phyloP scores from a whole-genome alignment of 2,888 invertebrate species.

The Cephus spinipes region DNA sequence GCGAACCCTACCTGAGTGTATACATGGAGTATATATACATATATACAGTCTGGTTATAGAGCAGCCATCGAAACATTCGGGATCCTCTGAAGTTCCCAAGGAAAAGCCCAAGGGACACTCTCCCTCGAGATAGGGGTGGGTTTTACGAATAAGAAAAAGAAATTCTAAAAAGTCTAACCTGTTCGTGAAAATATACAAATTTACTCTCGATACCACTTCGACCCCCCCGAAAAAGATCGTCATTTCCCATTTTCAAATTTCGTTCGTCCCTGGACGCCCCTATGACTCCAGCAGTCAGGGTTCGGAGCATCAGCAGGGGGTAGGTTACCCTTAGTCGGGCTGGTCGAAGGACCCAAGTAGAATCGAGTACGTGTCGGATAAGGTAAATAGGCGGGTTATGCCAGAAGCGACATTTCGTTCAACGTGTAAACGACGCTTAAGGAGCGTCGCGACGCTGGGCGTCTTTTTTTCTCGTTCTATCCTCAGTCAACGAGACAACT shows the following conservation, averaged over 20 bases:
- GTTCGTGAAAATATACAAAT: constrained; percentile 42
- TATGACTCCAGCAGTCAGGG: background rate
- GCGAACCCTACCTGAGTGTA: constrained; percentile 6
- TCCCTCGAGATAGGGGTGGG: constrained; percentile 26
- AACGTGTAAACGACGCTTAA: background rate
- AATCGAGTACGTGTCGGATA: background rate
- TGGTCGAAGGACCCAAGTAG: background rate
- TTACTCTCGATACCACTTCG: constrained; percentile 27
- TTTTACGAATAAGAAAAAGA: background rate
- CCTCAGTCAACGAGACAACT: background rate
- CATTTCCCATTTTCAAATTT: background rate
- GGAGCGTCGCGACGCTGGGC: background rate
- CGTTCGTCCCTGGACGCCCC: background rate
- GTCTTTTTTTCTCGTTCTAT: background rate
- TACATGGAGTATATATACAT: background rate
- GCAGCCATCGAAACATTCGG: constrained; percentile 11
- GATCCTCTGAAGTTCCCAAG: background rate
- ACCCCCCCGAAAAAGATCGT: background rate
- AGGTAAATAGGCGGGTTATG: background rate
- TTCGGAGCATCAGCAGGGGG: background rate
- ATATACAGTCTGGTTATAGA: constrained; percentile 17
- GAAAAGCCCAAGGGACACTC: constrained; percentile 18
- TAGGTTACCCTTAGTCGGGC: background rate
- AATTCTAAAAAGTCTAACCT: constrained; percentile 35
- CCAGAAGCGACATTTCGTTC: background rate